These are phyloP conservation scores for Aptenodytes patagonicus DNA, from an alignment of 2,113 vertebrate species.

Conservation along the genomic window DNA sequence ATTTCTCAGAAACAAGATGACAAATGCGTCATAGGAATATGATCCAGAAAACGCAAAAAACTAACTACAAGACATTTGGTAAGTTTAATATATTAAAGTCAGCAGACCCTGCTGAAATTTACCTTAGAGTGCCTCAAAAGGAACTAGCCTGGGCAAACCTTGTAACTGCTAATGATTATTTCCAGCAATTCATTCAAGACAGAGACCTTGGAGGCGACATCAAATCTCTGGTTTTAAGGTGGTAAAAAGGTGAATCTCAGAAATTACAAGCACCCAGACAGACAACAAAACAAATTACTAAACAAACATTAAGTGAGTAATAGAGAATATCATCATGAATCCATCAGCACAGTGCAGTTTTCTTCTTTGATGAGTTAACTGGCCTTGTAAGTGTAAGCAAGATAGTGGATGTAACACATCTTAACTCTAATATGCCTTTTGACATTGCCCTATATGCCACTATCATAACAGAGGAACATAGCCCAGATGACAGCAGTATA, in stretches of 20 bases:
- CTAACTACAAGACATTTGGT: background rate
- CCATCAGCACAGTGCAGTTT: background rate
- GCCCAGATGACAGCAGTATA: background rate
- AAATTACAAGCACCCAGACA: background rate
- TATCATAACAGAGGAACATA: background rate
- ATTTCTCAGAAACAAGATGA: background rate
- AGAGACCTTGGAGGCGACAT: background rate
- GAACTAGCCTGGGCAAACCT: background rate
- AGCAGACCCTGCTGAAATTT: slow-evolving; percentile 5
- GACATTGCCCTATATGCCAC: background rate
- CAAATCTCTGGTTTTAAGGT: background rate
- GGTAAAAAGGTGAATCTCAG: background rate
- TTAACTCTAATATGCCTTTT: background rate
- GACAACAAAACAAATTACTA: background rate
- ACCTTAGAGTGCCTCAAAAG: background rate
- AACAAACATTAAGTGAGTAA: background rate
- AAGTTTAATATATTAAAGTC: background rate
- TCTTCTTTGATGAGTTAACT: background rate
- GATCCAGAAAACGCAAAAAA: background rate
- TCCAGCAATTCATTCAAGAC: background rate
- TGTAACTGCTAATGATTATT: background rate
- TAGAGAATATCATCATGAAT: background rate
- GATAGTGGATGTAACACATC: background rate
- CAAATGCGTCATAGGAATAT: background rate
- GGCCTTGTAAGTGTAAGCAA: background rate